Percentiles rank a stretch among this genome's conserved stretches.
Evolutionary conservation across 2,797 vertebrate genomes (phyloP).

Genomic region (Diglossa cyanea): DNA sequence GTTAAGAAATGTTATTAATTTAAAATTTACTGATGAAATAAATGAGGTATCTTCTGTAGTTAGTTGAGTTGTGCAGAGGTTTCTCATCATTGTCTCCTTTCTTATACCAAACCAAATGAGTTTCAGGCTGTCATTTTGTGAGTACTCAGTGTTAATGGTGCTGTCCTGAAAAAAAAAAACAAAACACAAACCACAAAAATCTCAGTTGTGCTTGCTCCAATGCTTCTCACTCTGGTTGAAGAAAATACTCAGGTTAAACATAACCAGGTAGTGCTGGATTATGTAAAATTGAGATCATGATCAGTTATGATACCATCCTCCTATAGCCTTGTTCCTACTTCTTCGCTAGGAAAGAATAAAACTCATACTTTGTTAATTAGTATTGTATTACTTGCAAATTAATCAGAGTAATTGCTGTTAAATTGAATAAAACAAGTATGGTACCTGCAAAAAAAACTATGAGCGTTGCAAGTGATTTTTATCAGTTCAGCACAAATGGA

Average conservation of each 20-base stretch:
- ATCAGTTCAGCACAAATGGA: background rate
- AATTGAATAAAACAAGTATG: background rate
- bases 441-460: background rate
- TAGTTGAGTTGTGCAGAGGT: constrained; percentile 11
- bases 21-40: constrained; percentile 54
- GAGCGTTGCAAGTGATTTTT: background rate
- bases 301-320: background rate
- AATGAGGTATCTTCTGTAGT: constrained; percentile 63
- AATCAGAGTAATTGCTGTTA: background rate
- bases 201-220: background rate
- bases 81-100: constrained; percentile 39
- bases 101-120: background rate
- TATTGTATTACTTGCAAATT: background rate
- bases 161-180: background rate
- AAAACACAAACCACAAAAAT: background rate
- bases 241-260: background rate
- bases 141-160: background rate
- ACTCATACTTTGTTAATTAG: background rate
- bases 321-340: background rate
- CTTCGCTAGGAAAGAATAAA: background rate
- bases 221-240: background rate
- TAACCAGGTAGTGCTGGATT: background rate
- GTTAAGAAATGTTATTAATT: constrained; percentile 59
- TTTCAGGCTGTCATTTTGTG: background rate
- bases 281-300: background rate